phyloP scores from a whole-genome alignment of 1,140 invertebrate species.

The Aphaenogaster ashmeadi region DNA sequence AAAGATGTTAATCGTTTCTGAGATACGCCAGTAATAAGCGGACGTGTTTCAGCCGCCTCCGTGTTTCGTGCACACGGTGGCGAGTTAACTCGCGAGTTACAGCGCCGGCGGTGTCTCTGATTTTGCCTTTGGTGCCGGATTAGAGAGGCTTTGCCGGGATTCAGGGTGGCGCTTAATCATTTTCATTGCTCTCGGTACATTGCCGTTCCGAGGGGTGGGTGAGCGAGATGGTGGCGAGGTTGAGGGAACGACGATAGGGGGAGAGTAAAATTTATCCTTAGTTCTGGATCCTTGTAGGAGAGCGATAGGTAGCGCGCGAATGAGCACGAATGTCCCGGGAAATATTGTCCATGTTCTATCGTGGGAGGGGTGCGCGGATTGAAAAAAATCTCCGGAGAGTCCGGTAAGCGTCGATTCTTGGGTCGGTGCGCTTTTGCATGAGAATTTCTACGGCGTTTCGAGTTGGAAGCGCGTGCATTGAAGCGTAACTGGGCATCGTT shows the following conservation, averaged over 20 bases:
- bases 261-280: constrained; percentile 29
- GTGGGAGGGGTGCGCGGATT: background rate
- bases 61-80: constrained; percentile 44
- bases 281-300: background rate
- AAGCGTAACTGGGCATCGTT: constrained; percentile 54
- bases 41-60: background rate
- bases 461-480: constrained; percentile 36
- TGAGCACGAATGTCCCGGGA: constrained; percentile 16
- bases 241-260: background rate
- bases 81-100: constrained; percentile 75
- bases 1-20: constrained; percentile 41
- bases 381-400: constrained; percentile 22
- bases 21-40: constrained; percentile 66
- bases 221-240: constrained; percentile 25
- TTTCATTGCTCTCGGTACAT: constrained; percentile 68
- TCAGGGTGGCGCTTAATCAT: constrained; percentile 80
- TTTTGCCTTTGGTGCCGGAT: constrained; percentile 82
- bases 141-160: constrained; percentile 81
- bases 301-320: constrained; percentile 24
- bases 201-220: constrained; percentile 36
- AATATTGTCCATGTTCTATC: constrained; percentile 25
- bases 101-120: constrained; percentile 75
- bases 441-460: constrained; percentile 27
- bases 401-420: constrained; percentile 27
- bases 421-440: constrained; percentile 37